phyloP scores from a whole-genome alignment of 2,888 invertebrate genomes.

The Volucella zonaria region DNA sequence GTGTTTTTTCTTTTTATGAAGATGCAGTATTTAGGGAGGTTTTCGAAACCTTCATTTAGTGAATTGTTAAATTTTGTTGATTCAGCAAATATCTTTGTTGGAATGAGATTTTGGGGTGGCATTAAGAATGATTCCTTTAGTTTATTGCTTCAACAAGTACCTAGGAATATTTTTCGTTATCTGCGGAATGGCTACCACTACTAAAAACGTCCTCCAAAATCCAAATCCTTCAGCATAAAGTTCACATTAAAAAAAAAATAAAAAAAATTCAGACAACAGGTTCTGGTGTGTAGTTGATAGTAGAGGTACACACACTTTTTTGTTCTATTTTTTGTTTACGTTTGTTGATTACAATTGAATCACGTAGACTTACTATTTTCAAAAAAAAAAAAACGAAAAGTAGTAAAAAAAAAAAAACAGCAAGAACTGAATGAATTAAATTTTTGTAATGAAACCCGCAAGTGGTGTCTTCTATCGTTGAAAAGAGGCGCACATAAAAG shows the following conservation, averaged over 20 bases:
- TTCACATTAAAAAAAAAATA: neutral
- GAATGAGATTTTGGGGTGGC: too few relatives aligned
- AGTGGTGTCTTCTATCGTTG: slow-evolving; percentile 11
- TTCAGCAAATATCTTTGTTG: too few relatives aligned
- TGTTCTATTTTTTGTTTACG: slow-evolving; percentile 63
- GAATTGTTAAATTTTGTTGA: too few relatives aligned
- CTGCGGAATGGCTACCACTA: slow-evolving; percentile 3
- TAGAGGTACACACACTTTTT: slow-evolving; percentile 37
- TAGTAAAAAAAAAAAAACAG: slow-evolving; percentile 17
- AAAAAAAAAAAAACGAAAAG: slow-evolving; percentile 34
- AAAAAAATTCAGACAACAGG: slow-evolving; percentile 60
- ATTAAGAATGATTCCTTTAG: too few relatives aligned
- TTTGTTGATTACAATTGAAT: slow-evolving; percentile 66
- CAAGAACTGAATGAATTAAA: slow-evolving; percentile 26
- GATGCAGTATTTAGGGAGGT: too few relatives aligned
- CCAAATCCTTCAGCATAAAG: neutral
- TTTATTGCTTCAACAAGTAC: too few relatives aligned
- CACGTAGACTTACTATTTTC: slow-evolving; percentile 55
- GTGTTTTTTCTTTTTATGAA: too few relatives aligned
- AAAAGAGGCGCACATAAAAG: slow-evolving; percentile 18
- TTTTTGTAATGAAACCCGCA: slow-evolving; percentile 60
- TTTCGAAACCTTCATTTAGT: too few relatives aligned
- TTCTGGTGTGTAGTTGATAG: slow-evolving; percentile 37
- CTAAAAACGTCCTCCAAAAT: neutral
- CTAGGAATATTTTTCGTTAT: neutral